Percentiles rank a stretch among this genome's conserved stretches.
phyloP scores from a whole-genome alignment of 2,888 invertebrate genomes.

The Bibio marci region DNA sequence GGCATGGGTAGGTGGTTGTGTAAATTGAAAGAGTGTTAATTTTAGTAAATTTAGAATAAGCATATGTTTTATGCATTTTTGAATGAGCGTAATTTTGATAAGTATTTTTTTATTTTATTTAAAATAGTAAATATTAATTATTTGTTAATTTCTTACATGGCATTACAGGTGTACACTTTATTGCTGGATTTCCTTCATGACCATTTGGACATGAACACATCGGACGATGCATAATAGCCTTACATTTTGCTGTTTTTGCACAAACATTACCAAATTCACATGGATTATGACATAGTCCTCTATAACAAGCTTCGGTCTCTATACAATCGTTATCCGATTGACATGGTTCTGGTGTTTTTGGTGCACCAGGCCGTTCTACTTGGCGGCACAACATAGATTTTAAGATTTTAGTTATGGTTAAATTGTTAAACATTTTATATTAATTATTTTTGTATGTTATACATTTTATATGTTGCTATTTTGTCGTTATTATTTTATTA shows the following conservation, averaged over 20 bases:
- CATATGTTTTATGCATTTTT: too few relatives aligned
- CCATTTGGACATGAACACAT: constrained; percentile 66
- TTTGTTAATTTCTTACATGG: constrained; percentile 45
- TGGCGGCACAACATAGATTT: constrained; percentile 6
- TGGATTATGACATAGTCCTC: constrained; percentile 65
- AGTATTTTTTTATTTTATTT: too few relatives aligned
- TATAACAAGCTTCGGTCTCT: constrained; percentile 66
- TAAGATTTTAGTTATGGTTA: constrained; percentile 6
- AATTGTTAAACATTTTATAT: constrained; percentile 5
- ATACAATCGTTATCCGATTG: constrained; percentile 71
- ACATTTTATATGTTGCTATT: too few relatives aligned
- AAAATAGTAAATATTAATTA: constrained; percentile 1
- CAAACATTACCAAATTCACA: constrained; percentile 68
- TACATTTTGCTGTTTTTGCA: constrained; percentile 57
- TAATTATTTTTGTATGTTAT: too few relatives aligned
- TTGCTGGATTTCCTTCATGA: constrained; percentile 65
- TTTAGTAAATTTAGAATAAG: too few relatives aligned
- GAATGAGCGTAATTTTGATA: too few relatives aligned
- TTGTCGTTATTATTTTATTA: too few relatives aligned
- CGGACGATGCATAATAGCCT: constrained; percentile 66
- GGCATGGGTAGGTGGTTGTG: too few relatives aligned
- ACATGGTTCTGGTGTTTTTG: constrained; percentile 60
- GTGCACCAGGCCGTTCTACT: constrained; percentile 51
- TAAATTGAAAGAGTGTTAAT: too few relatives aligned
- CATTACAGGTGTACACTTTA: constrained; percentile 57